A percentile compares a stretch with the other conserved stretches of the same genome.
phyloP scores from a whole-genome alignment of 2,113 vertebrate species.

The Macquaria ambigua region DNA sequence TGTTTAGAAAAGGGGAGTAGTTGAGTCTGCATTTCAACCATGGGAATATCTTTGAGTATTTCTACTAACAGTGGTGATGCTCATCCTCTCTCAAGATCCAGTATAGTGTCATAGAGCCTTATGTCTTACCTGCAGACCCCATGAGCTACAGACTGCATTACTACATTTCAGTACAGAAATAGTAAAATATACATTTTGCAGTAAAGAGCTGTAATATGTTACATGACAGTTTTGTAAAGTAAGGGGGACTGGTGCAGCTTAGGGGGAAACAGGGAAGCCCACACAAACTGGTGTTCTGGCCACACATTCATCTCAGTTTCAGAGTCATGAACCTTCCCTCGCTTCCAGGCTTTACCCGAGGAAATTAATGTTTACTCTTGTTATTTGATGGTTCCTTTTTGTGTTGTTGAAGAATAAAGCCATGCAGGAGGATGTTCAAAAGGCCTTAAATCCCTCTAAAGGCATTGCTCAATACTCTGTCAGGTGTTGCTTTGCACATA shows the following conservation, averaged over 20 bases:
- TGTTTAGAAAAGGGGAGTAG: neutral
- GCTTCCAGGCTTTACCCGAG: slow-evolving; percentile 33
- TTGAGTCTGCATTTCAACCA: neutral
- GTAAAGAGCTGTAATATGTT: neutral
- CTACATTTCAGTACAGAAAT: neutral
- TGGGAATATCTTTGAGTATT: neutral
- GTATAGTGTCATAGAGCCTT: neutral
- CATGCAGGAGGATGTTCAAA: slow-evolving; percentile 7
- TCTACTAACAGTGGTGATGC: neutral
- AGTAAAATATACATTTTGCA: neutral
- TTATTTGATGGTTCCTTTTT: slow-evolving; percentile 53
- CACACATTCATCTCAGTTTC: slow-evolving; percentile 47
- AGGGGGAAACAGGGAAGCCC: neutral
- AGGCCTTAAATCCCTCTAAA: neutral
- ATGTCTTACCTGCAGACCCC: neutral
- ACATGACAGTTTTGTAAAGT: slow-evolving; percentile 18
- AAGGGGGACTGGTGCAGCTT: neutral
- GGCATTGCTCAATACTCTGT: neutral
- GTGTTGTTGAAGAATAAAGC: slow-evolving; percentile 13
- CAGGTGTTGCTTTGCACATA: slow-evolving; percentile 16
- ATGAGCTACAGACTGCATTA: neutral
- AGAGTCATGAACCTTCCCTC: slow-evolving; percentile 40
- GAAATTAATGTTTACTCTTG: slow-evolving; percentile 55
- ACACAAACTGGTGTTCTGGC: slow-evolving; percentile 21
- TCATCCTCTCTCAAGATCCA: neutral